Evolutionary conservation across 1,140 invertebrate genomes (phyloP).

Genomic region (Drosophila paulistorum): DNA sequence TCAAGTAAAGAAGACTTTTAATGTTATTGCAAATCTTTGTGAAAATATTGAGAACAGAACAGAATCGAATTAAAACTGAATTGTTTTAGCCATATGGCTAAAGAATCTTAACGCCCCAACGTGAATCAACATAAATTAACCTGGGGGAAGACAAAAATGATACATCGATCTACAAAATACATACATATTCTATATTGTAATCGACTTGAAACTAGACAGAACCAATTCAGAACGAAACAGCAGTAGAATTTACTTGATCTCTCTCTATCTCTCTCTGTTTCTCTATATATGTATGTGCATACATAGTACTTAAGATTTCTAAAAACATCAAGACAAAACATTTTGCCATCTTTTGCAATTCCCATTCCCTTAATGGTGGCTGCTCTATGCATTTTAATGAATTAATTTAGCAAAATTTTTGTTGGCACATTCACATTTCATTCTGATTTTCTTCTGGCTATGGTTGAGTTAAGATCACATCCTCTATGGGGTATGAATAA

Average conservation of each 20-base stretch:
- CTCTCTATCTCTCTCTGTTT: background rate
- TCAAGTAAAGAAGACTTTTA: conserved; percentile 41
- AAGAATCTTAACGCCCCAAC: background rate
- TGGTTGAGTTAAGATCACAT: conserved; percentile 55
- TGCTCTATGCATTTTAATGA: conserved; percentile 72
- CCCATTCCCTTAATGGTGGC: conserved; percentile 71
- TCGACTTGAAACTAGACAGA: conserved; percentile 40
- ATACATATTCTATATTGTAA: background rate
- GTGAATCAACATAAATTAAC: conserved; percentile 14
- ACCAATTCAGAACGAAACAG: background rate
- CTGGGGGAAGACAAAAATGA: background rate
- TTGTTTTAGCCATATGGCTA: conserved; percentile 10
- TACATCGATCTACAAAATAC: background rate
- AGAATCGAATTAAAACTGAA: background rate
- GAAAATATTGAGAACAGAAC: conserved; percentile 28
- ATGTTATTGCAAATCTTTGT: conserved; percentile 43
- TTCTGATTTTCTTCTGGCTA: conserved; percentile 31
- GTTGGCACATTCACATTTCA: conserved; percentile 63
- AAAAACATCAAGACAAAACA: conserved; percentile 2
- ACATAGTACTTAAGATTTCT: conserved; percentile 6
- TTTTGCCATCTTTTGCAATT: conserved; percentile 31
- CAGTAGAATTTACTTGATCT: background rate
- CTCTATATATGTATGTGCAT: no score
- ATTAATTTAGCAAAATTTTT: conserved; percentile 77
- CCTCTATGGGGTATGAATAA: conserved; percentile 70